Base-by-base conservation (phyloP, 2,113 vertebrate species). In the Gallinago jamesoni region DNA sequence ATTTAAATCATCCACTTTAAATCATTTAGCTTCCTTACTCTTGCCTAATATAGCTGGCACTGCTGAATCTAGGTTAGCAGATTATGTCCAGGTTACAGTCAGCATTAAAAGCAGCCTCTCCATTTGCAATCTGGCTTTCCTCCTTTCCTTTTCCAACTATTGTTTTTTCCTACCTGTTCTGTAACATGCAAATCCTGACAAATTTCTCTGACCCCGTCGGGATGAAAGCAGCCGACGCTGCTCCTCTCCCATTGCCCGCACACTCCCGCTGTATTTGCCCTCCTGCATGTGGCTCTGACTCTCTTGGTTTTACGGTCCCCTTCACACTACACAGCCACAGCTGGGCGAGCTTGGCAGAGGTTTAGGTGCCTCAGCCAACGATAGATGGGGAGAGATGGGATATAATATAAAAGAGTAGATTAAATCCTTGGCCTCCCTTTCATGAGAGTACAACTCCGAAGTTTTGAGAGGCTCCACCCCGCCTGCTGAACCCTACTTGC, bases 241-340 rank as follows among this genome's bases (percentile, higher is more conserved):
- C 15, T 33, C 16, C 52, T 43, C 73, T 60, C 31, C n/a, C 11
- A 3, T 9, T 16, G 48, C 33, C 52, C 4, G 0, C 15, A 5
- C 0, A 1, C 45, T 60, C n/a, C 41, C 1, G 0, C 1, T 13
- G 41, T 45, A 33, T 21, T 33, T 10, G 1, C 22, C 27, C 39
- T 77, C n/a, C 47, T 1, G 1, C 16, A 7, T 1, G 1, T 30
- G 23, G 24, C 68, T 80, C 41, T 73, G 66, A 43, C 27, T 41
- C 41, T 64, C 73, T 41, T 11, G 30, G 7, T n/a, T 68, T 82
- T 52, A 22, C 4, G 1, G 3, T 41, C 48, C 67, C 72, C 59
- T 39, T 52, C 70, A 43, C 1, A 1, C 28, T 16, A 6, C 0
- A 2, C 12, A 21, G 84, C 41, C 67, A 19, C 33, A n/a, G 7